Percentiles rank a stretch among this genome's conserved stretches.
phyloP scores from a whole-genome alignment of 2,888 invertebrate species.

The Miltochrista miniata region DNA sequence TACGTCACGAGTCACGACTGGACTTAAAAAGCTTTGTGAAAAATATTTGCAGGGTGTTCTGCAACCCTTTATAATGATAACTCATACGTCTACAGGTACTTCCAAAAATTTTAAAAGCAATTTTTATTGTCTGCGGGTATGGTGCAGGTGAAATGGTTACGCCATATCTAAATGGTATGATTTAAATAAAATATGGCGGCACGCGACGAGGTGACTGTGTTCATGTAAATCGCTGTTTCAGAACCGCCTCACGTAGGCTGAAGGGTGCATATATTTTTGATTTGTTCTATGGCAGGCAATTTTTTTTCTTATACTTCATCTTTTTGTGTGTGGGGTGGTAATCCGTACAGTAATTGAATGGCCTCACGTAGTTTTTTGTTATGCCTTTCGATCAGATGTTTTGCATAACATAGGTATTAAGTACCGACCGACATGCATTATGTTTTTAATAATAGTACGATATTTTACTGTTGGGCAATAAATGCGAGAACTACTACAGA shows the following conservation, averaged over 20 bases:
- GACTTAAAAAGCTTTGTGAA: no score
- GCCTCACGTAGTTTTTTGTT: constrained; percentile 13
- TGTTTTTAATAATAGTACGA: no score
- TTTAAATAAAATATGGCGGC: constrained; percentile 81
- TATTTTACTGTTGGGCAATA: no score
- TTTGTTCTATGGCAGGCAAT: constrained; percentile 76
- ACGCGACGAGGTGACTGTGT: constrained; percentile 72
- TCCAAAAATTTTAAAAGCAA: constrained; percentile 48
- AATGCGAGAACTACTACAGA: no score
- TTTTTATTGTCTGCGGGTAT: constrained; percentile 48
- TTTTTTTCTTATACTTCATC: constrained; percentile 67
- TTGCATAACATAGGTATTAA: not conserved
- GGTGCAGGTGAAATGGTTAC: constrained; percentile 64
- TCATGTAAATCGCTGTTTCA: constrained; percentile 73
- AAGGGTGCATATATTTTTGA: constrained; percentile 84
- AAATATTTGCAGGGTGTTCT: not conserved
- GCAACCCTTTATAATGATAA: not conserved
- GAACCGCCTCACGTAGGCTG: constrained; percentile 75
- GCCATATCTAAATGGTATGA: constrained; percentile 78
- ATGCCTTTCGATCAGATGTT: constrained; percentile 7
- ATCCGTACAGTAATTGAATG: constrained; percentile 33
- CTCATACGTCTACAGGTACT: not conserved
- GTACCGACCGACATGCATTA: no score
- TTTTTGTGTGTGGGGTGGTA: constrained; percentile 46
- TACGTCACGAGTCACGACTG: no score